Evolutionary conservation across 2,797 vertebrate species (phyloP).

Genomic region (Rhynchonycteris naso): DNA sequence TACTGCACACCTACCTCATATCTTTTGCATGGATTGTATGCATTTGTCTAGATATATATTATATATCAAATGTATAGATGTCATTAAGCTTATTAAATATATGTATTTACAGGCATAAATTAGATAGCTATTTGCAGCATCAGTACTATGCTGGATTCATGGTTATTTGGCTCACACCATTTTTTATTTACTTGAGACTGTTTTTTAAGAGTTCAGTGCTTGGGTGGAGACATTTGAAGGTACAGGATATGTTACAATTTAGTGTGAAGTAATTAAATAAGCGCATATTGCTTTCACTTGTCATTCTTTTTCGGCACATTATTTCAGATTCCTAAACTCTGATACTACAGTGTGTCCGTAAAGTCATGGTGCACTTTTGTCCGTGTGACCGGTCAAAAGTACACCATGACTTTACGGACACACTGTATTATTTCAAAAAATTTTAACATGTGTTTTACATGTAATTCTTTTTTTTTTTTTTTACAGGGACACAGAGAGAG

Average conservation of each 20-base stretch:
- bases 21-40: not conserved
- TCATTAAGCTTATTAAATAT: conserved; percentile 2
- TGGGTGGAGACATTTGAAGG: not conserved
- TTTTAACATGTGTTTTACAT: not conserved
- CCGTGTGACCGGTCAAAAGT: no score
- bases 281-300: not conserved
- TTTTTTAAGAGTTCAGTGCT: not conserved
- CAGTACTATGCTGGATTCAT: not conserved
- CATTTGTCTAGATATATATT: not conserved
- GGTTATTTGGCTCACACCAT: not conserved
- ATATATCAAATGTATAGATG: not conserved
- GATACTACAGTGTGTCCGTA: no score
- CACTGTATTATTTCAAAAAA: not conserved
- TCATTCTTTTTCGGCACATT: conserved; percentile 26
- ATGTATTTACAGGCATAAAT: not conserved
- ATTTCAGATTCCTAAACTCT: not conserved
- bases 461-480: no score
- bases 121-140: not conserved
- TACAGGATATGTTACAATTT: not conserved
- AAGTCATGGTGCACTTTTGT: no score
- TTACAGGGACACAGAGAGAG: no score
- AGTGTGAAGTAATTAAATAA: not conserved
- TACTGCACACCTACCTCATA: not conserved
- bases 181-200: not conserved
- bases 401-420: no score